Evolutionary conservation across 2,797 vertebrate genomes (phyloP).

Genomic region (Cryptoprocta ferox): DNA sequence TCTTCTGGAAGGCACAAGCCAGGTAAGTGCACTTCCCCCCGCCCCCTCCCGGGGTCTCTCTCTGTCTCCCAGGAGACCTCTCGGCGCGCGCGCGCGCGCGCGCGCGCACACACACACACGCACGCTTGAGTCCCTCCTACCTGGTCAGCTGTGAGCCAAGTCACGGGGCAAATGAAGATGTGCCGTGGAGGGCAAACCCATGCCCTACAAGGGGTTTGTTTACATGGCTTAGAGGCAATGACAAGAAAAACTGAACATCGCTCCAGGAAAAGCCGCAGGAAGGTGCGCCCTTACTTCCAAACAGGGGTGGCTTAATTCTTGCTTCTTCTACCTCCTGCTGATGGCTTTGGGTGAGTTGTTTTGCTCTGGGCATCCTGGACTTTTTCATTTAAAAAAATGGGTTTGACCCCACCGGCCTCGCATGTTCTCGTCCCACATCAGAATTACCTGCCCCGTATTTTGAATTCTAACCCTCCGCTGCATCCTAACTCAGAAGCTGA

Average conservation of each 20-base stretch:
- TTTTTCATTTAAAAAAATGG: neutral
- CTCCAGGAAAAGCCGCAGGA: neutral
- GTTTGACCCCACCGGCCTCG: neutral
- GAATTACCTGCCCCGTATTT: neutral
- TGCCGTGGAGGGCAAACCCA: accelerated
- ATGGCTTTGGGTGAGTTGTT: neutral
- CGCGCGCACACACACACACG: accelerated
- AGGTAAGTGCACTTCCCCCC: accelerated
- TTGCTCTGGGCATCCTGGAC: neutral
- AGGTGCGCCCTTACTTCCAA: neutral
- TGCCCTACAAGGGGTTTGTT: neutral
- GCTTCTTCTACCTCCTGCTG: neutral
- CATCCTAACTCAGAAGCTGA: neutral
- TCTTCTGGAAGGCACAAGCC: neutral
- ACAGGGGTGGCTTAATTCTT: neutral
- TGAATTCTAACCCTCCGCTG: neutral
- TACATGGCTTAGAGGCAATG: neutral
- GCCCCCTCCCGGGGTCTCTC: too few relatives aligned
- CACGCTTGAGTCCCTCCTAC: neutral
- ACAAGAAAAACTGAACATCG: neutral
- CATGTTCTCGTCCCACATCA: too few relatives aligned
- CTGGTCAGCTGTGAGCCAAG: neutral
- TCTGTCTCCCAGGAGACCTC: neutral
- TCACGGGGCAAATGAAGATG: neutral
- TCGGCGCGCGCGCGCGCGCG: accelerated